phyloP scores from a whole-genome alignment of 1,140 invertebrate genomes.

The Drosophila saltans region DNA sequence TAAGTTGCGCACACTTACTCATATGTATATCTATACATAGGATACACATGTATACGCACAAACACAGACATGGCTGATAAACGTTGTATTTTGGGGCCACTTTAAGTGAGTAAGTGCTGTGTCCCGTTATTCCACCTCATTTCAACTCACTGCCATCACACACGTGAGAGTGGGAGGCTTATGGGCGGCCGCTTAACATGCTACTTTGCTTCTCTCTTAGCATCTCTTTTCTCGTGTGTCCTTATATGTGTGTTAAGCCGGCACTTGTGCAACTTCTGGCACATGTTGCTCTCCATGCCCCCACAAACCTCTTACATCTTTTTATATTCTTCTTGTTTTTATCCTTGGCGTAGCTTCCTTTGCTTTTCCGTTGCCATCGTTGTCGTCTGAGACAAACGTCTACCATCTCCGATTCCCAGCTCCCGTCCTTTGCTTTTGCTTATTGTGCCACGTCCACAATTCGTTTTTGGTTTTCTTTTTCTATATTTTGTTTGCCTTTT shows the following conservation, averaged over 20 bases:
- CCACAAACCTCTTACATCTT: neutral
- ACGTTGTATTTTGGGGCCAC: slow-evolving; percentile 21
- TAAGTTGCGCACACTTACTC: slow-evolving; percentile 7
- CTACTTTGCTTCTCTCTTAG: slow-evolving; percentile 22
- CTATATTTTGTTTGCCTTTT: slow-evolving; percentile 45
- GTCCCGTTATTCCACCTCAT: slow-evolving; percentile 39
- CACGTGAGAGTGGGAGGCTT: slow-evolving; percentile 39
- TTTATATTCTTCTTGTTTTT: slow-evolving; percentile 10
- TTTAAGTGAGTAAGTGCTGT: slow-evolving; percentile 14
- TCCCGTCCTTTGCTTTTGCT: slow-evolving; percentile 17
- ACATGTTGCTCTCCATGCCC: slow-evolving; percentile 49
- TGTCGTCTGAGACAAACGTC: slow-evolving; percentile 15
- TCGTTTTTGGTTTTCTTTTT: slow-evolving; percentile 30
- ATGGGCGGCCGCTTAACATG: slow-evolving; percentile 70
- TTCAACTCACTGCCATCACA: slow-evolving; percentile 20
- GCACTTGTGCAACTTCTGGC: slow-evolving; percentile 74
- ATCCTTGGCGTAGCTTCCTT: slow-evolving; percentile 46
- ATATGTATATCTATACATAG: neutral
- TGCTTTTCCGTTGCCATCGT: neutral
- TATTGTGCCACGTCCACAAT: slow-evolving; percentile 42
- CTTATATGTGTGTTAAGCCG: slow-evolving; percentile 42
- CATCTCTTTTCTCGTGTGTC: slow-evolving; percentile 12
- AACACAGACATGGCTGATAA: slow-evolving; percentile 18
- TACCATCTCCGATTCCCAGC: neutral
- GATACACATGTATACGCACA: no score